These are phyloP conservation scores for Dermochelys coriacea DNA, from an alignment of 2,797 vertebrate genomes.

Conservation along the genomic window DNA sequence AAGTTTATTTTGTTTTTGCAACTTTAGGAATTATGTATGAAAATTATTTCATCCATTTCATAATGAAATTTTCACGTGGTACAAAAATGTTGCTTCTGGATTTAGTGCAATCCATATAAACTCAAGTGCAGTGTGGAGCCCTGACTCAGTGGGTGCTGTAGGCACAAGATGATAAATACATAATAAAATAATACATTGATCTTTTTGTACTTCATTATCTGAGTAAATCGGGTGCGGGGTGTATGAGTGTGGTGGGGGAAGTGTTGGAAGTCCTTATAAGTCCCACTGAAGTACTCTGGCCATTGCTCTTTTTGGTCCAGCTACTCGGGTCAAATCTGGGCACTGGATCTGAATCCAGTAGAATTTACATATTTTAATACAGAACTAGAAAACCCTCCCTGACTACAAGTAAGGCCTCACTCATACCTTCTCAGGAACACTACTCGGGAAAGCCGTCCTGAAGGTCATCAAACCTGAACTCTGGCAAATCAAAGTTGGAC, in stretches of 20 bases:
- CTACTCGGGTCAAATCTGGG: not conserved
- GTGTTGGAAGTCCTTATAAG: not conserved
- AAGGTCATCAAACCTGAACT: not conserved
- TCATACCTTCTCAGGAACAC: not conserved
- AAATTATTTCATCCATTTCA: not conserved
- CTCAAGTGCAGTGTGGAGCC: not conserved
- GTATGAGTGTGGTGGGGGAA: not conserved
- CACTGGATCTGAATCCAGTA: not conserved
- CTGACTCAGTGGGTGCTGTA: not conserved
- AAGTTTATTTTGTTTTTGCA: not conserved
- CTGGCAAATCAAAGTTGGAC: constrained; percentile 8
- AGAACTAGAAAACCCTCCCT: not conserved
- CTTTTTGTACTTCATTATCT: not conserved
- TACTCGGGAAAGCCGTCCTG: not conserved
- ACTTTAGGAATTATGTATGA: not conserved
- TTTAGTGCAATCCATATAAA: not conserved
- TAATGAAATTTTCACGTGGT: not conserved
- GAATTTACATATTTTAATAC: not conserved
- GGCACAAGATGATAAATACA: not conserved
- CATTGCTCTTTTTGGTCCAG: not conserved
- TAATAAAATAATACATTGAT: not conserved
- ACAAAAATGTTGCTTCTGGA: not conserved
- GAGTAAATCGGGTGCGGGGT: not conserved
- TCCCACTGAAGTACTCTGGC: not conserved
- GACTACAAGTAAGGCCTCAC: not conserved